A percentile compares a stretch with the other conserved stretches of the same genome.
Conservation (phyloP, 2,113 vertebrate genomes). For the Peromyscus leucopus region DNA sequence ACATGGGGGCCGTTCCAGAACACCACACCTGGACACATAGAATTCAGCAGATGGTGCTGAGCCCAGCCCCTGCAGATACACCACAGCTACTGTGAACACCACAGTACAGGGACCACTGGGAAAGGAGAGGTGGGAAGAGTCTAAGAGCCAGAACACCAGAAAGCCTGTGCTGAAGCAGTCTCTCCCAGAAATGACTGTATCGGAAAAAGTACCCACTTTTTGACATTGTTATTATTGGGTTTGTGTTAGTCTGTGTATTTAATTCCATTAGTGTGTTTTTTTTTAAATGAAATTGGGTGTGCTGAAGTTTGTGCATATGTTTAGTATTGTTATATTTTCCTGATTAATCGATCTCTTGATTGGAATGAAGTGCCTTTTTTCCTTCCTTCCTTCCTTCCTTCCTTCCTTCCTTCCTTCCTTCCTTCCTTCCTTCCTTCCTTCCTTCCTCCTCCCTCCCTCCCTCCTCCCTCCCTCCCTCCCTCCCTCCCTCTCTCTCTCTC, state of each 20-base stretch:
- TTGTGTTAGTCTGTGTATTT: background rate
- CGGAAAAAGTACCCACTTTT: background rate
- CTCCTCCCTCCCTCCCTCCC: too few species aligned
- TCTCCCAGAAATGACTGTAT: background rate
- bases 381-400: too few species aligned
- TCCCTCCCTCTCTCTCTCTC: too few species aligned
- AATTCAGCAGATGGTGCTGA: background rate
- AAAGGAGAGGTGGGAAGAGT: background rate
- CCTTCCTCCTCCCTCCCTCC: too few species aligned
- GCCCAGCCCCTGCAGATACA: background rate
- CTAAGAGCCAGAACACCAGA: background rate
- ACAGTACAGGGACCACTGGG: background rate
- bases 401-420: too few species aligned
- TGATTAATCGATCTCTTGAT: background rate
- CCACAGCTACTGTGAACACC: background rate
- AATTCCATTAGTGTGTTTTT: background rate
- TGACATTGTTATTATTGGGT: background rate
- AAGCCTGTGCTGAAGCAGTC: background rate
- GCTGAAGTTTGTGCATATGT: background rate
- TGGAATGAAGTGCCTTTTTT: background rate
- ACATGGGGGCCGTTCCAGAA: background rate
- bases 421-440: too few species aligned
- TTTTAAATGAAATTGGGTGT: background rate
- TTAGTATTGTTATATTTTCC: background rate
- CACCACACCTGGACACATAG: background rate